Base-by-base conservation (phyloP, 2,113 vertebrate genomes). In the Maccullochella peelii region DNA sequence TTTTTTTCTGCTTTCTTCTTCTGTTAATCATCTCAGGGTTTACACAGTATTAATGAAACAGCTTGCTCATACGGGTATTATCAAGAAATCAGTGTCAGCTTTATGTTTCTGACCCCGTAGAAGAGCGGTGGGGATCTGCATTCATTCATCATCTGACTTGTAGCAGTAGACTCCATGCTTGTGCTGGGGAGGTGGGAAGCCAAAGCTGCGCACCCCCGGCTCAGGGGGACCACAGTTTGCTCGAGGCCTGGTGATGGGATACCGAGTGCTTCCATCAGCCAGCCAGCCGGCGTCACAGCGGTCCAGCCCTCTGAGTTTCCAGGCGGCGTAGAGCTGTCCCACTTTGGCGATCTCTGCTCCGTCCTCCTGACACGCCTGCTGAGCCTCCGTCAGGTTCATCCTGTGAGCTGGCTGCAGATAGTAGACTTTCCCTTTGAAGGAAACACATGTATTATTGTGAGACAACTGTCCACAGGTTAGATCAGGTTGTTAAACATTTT, bases 311-410 rank as follows among this genome's bases (percentile, higher is more conserved):
- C 8, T 38, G 85, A 97, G 95, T 79, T 93, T 97, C 97, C 97
- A 98, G 25, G 97, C 96, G 0, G 96, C 94, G 49, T 96, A 98
- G 30, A 99, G 95, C 62, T 98, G 97, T 44, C 98, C 97, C 59
- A 98, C 97, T 38, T 91, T 96, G 75, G 97, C 96, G 0, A 97
- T 95, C 67, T 91, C 87, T 0, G 96, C 95, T 0, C 94, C 86
- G 0, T 94, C 93, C 0, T 96, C 89, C 84, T 58, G 79, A 84
- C 97, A 98, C 0, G 95, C 95, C 83, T 93, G 93, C 67, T 85
- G 92, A 16, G 97, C 97, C 83, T 96, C 96, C 0, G 92, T 88
- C 92, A 97, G 92, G 0, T 95, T 97, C 85, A 97, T 90, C 87
- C 93, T 95, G 6, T 86, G 36, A 0, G 47, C 93, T 8, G 73